Base-by-base conservation (phyloP, 2,888 invertebrate genomes). In the Notocelia uddmanniana region DNA sequence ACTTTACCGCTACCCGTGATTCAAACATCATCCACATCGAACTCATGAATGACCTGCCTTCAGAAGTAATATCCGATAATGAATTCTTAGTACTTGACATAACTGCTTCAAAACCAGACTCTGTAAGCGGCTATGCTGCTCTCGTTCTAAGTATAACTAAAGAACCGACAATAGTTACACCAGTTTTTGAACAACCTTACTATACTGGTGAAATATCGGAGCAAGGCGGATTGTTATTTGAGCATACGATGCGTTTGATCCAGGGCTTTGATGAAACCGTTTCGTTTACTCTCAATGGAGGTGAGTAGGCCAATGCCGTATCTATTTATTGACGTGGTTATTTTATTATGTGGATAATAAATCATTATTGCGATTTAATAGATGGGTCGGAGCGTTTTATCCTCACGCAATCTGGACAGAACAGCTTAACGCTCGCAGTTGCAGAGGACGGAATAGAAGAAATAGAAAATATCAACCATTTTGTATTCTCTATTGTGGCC, bases 181-280 rank as follows among this genome's bases (percentile, higher is more conserved):
- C 81, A 23, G 68, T 78, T 23, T 83, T 83, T 67, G 77, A 77
- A 68, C 68, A 77, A 66, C 73, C 79, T 52, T 83, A 78, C 69
- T 84, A 84, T 73, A 67, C 52, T n/a, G 83, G 84, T 45, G 75
- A 77, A 67, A 83, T 81, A 73, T 78, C 81, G 11, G 67, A 73
- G 45, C 73, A 78, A 74, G 73, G 50, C 10, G 80, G 77, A 73
- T 77, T 83, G 68, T 45, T 67, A 58, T 83, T 84, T 68, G 76
- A 76, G 21, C 69, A 79, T 26, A 71, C 75, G 19, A 81, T 83
- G n/a, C 75, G 74, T 52, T 72, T 85, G 57, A 74, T 74, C 48
- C 78, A 82, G 73, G 82, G 81, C 19, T 81, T 74, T 74, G 79
- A 83, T 73, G 78, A 81, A 68, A 74, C 76, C 48, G 78, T 84